Evolutionary conservation across 2,113 vertebrate species (phyloP).

Genomic region (Dasyprocta punctata): DNA sequence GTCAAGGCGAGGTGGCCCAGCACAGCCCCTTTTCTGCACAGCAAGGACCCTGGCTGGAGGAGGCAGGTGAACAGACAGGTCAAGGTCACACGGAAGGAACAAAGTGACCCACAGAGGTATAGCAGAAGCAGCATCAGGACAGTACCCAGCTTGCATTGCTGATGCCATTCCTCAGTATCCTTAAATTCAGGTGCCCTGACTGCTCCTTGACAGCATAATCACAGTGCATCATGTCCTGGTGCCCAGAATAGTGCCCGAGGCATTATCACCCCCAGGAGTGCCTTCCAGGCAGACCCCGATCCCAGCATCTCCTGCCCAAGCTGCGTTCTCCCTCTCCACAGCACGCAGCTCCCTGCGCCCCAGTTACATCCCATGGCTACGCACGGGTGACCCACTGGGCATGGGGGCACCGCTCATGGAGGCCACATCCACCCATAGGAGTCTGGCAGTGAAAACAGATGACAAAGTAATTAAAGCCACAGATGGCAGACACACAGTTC

Average conservation of each 20-base stretch:
- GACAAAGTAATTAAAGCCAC: neutral
- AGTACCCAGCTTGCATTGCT: neutral
- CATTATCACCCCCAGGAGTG: neutral
- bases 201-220: neutral
- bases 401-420: neutral
- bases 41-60: neutral
- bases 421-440: neutral
- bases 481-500: neutral
- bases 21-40: neutral
- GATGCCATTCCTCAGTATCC: neutral
- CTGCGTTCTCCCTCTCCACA: accelerated
- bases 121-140: neutral
- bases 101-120: too few species aligned
- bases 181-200: neutral
- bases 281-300: neutral
- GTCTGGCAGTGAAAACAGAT: neutral
- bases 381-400: accelerated
- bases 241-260: too few species aligned
- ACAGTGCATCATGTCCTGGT: accelerated
- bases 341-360: neutral
- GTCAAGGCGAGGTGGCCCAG: accelerated
- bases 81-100: neutral
- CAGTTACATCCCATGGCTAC: accelerated
- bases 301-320: neutral
- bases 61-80: neutral